Percentiles rank a stretch among this genome's conserved stretches.
phyloP scores from a whole-genome alignment of 2,113 vertebrate species.

The Clarias magur region DNA sequence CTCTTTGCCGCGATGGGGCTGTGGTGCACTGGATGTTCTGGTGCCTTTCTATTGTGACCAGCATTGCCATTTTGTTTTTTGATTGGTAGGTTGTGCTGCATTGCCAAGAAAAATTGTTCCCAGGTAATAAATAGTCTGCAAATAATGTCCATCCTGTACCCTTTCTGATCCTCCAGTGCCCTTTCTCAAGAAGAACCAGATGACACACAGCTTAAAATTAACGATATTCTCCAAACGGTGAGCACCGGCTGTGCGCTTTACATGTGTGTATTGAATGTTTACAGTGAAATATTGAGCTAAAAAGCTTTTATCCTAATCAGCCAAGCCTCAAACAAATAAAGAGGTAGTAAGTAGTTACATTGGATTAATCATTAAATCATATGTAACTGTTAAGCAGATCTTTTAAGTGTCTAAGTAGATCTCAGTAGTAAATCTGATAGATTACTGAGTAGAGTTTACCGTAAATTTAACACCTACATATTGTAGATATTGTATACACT shows the following conservation, averaged over 20 bases:
- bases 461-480: background rate
- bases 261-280: background rate
- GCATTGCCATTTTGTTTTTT: no score
- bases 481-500: background rate
- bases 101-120: background rate
- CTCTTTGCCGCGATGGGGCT: no score
- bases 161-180: slow-evolving; percentile 69
- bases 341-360: background rate
- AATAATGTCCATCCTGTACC: background rate
- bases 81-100: no score
- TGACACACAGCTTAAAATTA: slow-evolving; percentile 86
- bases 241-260: slow-evolving; percentile 58
- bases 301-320: background rate
- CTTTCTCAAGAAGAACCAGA: slow-evolving; percentile 95
- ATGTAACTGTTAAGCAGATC: background rate
- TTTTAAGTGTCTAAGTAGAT: background rate
- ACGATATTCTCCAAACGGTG: slow-evolving; percentile 89
- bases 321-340: background rate
- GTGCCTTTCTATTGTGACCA: no score
- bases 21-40: no score
- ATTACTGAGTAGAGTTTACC: background rate
- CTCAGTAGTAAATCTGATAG: no score
- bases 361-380: background rate
- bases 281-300: background rate
- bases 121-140: background rate